Evolutionary conservation across 2,888 invertebrate genomes (phyloP), one percentile per base, ranked within the genome.

Genomic region (Orthonevra nobilis): DNA sequence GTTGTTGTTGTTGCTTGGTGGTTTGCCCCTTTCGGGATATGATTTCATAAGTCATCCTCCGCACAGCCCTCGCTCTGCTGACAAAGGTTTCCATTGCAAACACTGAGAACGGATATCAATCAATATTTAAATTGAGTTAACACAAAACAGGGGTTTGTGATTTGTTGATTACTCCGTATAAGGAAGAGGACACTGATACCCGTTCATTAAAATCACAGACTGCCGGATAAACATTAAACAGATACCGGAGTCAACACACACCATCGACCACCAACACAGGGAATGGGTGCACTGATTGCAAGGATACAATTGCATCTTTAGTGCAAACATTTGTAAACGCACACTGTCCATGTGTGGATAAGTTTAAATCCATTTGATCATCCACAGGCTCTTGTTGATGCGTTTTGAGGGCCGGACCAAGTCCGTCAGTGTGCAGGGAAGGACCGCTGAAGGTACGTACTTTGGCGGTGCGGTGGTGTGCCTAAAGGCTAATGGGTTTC

Each of bases 41-140:
- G 79, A 79, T 52, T 73, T 66, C 56, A 73, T 77, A 66, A 77
- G 77, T 66, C 77, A 64, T 60, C 64, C 17, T 20, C 56, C 30
- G 6, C 30, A 2, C 12, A n/a, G n/a, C 19, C 20, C 7, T 17
- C 17, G 1, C 60, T 9, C 9, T 14, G 0, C 14, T 10, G 30
- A 28, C 30, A 15, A 5, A 9, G 64, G 46, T 19, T 63, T 32
- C n/a, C 23, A 54, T 9, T 40, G 34, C 63, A 61, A 70, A 61
- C 19, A 68, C 63, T 54, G 46, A 42, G 42, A 69, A 73, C 63
- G 73, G 79, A 79, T 73, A 79, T 79, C 79, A 79, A 79, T 79
- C 79, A 79, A 79, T 79, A 79, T 79, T 79, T 79, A 79, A 79
- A 79, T 79, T 79, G 79, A 68, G 72, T 79, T 79, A 79, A 73